Percentiles rank a stretch among this genome's conserved stretches.
phyloP scores from a whole-genome alignment of 2,888 invertebrate genomes.

The Xestia xanthographa region DNA sequence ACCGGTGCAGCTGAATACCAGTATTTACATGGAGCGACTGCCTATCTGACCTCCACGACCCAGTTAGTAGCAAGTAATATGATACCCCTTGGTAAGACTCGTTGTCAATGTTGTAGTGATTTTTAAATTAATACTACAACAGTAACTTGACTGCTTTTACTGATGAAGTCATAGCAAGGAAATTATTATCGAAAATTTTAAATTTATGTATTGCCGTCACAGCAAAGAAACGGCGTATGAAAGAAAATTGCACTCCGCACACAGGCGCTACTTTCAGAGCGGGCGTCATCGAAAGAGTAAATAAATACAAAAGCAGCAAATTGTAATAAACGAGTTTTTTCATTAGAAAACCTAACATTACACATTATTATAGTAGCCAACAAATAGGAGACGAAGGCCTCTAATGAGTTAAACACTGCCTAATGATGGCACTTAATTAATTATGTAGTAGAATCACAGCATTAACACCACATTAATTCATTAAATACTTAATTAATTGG shows the following conservation, averaged over 20 bases:
- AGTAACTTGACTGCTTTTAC: neutral
- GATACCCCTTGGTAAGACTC: no score
- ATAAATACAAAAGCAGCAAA: neutral
- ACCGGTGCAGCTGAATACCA: no score
- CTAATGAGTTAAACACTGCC: slow-evolving; percentile 8
- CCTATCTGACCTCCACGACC: no score
- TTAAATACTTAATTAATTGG: slow-evolving; percentile 54
- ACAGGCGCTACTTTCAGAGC: neutral
- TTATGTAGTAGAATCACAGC: slow-evolving; percentile 49
- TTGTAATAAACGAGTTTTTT: neutral
- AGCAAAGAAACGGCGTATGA: neutral
- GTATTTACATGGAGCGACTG: no score
- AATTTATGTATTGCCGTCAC: neutral
- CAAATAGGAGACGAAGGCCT: slow-evolving; percentile 24
- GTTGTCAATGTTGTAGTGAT: neutral
- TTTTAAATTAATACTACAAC: neutral
- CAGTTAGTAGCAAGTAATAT: no score
- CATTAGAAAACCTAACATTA: neutral
- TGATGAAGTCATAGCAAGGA: neutral
- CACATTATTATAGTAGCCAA: neutral
- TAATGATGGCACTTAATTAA: slow-evolving; percentile 44
- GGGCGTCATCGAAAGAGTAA: neutral
- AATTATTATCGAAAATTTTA: neutral
- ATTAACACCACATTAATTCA: slow-evolving; percentile 47
- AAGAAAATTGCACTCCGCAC: slow-evolving; percentile 2